Conservation (phyloP, 2,113 vertebrate genomes). For the Anolis carolinensis region DNA sequence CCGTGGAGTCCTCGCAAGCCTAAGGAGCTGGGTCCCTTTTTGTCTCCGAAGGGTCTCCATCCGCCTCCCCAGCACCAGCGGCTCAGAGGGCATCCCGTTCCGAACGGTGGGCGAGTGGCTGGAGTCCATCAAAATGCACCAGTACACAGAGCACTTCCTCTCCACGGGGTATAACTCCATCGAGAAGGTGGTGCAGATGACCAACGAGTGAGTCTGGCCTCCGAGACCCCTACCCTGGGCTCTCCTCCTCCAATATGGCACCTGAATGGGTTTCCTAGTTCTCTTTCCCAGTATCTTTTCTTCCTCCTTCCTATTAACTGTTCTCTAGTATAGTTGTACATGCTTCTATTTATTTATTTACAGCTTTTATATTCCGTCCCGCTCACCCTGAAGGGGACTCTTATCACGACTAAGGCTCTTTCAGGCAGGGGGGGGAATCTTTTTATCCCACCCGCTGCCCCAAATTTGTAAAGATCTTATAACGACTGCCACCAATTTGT, state of each 20-base stretch:
- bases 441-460: too few relatives aligned
- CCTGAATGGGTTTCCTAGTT: neutral
- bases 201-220: constrained; percentile 85
- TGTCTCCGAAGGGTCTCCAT: constrained; percentile 85
- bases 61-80: constrained; percentile 93
- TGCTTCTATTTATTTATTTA: too few relatives aligned
- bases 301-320: neutral
- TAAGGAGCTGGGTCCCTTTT: neutral
- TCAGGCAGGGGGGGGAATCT: too few relatives aligned
- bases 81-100: constrained; percentile 90
- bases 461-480: too few relatives aligned
- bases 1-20: too few relatives aligned
- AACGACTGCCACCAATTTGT: too few relatives aligned
- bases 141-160: constrained; percentile 93
- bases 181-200: constrained; percentile 96
- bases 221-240: too few relatives aligned
- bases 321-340: neutral
- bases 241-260: neutral
- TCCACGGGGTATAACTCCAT: constrained; percentile 86
- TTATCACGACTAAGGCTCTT: too few relatives aligned
- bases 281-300: neutral
- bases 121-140: constrained; percentile 96
- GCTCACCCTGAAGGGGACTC: too few relatives aligned
- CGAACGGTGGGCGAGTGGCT: constrained; percentile 92
- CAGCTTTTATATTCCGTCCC: too few relatives aligned